A percentile compares a stretch with the other conserved stretches of the same genome.
phyloP scores from a whole-genome alignment of 1,140 invertebrate species.

The Yoshiicerus persimilis region DNA sequence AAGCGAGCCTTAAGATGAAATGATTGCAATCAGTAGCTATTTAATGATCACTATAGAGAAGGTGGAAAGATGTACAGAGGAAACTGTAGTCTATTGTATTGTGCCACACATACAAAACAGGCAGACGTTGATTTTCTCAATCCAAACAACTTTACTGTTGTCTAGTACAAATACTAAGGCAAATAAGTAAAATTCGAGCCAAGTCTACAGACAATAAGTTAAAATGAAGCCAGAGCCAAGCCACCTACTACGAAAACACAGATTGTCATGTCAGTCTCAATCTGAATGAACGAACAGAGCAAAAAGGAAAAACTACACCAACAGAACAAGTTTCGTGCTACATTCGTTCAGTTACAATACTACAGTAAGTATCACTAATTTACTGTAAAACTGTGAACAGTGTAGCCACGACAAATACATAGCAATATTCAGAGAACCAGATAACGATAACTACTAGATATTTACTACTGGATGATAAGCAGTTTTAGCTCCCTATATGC shows the following conservation, averaged over 20 bases:
- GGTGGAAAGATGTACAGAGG: background rate
- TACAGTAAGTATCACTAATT: background rate
- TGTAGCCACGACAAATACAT: background rate
- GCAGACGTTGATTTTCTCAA: too few species aligned
- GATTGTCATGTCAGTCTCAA: background rate
- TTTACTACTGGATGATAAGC: background rate
- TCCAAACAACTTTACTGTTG: background rate
- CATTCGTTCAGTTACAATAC: too few species aligned
- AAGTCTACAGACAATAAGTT: background rate
- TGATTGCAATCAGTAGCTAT: slow-evolving; percentile 1
- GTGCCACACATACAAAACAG: too few species aligned
- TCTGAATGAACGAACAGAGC: background rate
- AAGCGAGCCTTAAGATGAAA: background rate
- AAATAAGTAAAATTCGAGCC: background rate
- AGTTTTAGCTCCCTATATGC: background rate
- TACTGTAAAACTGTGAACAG: background rate
- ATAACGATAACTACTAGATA: background rate
- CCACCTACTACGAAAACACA: background rate
- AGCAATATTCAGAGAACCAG: background rate
- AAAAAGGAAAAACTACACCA: background rate
- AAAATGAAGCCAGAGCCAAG: background rate
- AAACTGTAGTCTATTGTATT: too few species aligned
- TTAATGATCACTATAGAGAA: background rate
- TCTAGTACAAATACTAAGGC: background rate
- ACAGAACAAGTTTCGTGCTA: background rate